Base-by-base conservation (phyloP, 2,113 vertebrate genomes). In the Podocnemis expansa region DNA sequence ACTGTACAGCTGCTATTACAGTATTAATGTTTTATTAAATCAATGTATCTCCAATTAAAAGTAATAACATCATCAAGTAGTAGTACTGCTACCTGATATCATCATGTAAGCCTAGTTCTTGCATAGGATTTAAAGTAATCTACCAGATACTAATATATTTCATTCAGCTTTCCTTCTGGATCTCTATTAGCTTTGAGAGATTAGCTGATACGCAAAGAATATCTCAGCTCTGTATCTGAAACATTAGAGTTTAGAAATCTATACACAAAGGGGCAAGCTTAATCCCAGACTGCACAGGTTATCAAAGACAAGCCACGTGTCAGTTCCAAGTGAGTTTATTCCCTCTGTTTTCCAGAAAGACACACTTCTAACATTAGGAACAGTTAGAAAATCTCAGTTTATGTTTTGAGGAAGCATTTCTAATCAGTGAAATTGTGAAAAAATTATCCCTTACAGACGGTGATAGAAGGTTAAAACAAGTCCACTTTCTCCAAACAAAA, bases 211-310 rank as follows among this genome's bases (percentile, higher is more conserved):
- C 58, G 25, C 56, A 56, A 78, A 49, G 85, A 82, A 80, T 19
- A 58, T 70, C 43, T n/a, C 5, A 1, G 21, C 14, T 43, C 6
- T 0, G 60, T 45, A 78, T 81, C 60, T 79, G 70, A 88, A 88
- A 85, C n/a, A 31, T 49, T 55, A 27, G 14, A 70, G 51, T 27
- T 94, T 41, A 79, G 60, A 83, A 85, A 81, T 24, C 41, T 19
- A 6, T 1, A 10, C 1, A 13, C 29, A 67, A 88, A 51, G 22
- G 70, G 34, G 84, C 38, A 92, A 5, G 10, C 29, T 5, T 8
- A 9, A 88, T 10, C 76, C 94, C 67, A 55, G n/a, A 75, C 38
- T 60, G 73, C 34, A 49, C 0, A 0, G 25, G 8, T 0, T 29
- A 58, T 60, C 67, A 90, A 87, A 85, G 0, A 34, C 52, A 85